A percentile compares a stretch with the other conserved stretches of the same genome.
Conservation (phyloP, 2,113 vertebrate genomes). For the Macquaria australasica region DNA sequence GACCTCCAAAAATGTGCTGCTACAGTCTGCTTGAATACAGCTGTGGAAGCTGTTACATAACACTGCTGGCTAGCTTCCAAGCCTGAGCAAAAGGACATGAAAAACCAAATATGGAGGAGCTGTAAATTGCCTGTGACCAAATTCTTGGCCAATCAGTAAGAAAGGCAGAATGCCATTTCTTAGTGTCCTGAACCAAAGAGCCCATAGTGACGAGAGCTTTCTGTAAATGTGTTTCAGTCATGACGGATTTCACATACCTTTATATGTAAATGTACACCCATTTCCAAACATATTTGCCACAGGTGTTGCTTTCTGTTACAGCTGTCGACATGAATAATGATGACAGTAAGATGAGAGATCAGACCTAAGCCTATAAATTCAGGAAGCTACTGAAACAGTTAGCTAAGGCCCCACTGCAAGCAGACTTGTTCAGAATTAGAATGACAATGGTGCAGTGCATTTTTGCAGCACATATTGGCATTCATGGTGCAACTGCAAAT, state of each 20-base stretch:
- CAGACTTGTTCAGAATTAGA: constrained; percentile 12
- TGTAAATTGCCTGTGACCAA: constrained; percentile 9
- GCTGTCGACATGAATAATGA: not conserved
- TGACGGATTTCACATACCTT: not conserved
- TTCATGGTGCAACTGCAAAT: constrained; percentile 6
- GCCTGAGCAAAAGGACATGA: constrained; percentile 15
- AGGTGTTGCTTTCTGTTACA: not conserved
- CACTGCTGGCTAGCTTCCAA: constrained; percentile 11
- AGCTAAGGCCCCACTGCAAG: not conserved
- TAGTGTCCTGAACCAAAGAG: not conserved
- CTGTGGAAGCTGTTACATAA: constrained; percentile 52
- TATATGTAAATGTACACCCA: not conserved
- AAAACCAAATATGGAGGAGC: constrained; percentile 27
- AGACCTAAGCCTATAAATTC: constrained; percentile 10
- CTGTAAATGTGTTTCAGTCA: not conserved
- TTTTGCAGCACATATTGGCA: constrained; percentile 3
- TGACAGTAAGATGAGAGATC: not conserved
- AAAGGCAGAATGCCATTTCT: not conserved
- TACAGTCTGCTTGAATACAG: constrained; percentile 1
- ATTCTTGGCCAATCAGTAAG: constrained; percentile 25
- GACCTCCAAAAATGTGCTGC: constrained; percentile 6
- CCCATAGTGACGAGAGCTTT: not conserved
- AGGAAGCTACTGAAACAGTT: constrained; percentile 18
- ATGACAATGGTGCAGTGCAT: not conserved
- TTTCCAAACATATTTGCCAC: not conserved